Percentiles rank a stretch among this genome's conserved stretches.
These are phyloP conservation scores for Rotaria sp. DNA, from an alignment of 2,888 invertebrate species.

Conservation along the genomic window DNA sequence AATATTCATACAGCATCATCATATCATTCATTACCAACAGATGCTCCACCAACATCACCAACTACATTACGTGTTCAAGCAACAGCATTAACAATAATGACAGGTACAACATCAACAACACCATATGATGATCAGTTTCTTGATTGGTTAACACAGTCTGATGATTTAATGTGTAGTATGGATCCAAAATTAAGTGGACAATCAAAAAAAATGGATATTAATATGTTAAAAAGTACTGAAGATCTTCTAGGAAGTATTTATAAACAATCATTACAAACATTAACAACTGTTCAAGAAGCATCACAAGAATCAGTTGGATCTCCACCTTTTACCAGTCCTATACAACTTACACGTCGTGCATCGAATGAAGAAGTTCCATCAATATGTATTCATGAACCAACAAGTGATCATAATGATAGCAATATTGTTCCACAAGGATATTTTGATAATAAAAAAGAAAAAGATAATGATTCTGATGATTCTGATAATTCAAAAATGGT, in stretches of 20 bases:
- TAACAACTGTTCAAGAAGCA: background rate
- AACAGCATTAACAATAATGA: background rate
- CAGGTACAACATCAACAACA: background rate
- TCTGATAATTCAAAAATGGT: background rate
- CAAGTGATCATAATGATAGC: slow-evolving; percentile 36
- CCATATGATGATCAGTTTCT: slow-evolving; percentile 19
- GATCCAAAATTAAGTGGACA: slow-evolving; percentile 3
- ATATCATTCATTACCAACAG: background rate
- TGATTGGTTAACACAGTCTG: slow-evolving; percentile 21
- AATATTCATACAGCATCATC: background rate
- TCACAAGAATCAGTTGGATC: background rate
- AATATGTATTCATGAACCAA: slow-evolving; percentile 32
- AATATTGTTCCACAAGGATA: slow-evolving; percentile 40
- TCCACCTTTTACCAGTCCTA: background rate
- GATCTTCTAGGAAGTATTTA: background rate
- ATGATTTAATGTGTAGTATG: slow-evolving; percentile 15
- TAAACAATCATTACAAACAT: background rate
- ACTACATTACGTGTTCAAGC: background rate
- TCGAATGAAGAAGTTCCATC: background rate
- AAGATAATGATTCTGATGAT: background rate
- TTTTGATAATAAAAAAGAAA: background rate
- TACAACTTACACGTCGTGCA: background rate
- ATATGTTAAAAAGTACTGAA: slow-evolving; percentile 11
- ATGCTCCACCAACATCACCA: background rate
- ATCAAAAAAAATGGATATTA: slow-evolving; percentile 12